Evolutionary conservation across 2,797 vertebrate species (phyloP), one percentile per base, ranked within the genome.

Genomic region (Coregonus ussuriensis): DNA sequence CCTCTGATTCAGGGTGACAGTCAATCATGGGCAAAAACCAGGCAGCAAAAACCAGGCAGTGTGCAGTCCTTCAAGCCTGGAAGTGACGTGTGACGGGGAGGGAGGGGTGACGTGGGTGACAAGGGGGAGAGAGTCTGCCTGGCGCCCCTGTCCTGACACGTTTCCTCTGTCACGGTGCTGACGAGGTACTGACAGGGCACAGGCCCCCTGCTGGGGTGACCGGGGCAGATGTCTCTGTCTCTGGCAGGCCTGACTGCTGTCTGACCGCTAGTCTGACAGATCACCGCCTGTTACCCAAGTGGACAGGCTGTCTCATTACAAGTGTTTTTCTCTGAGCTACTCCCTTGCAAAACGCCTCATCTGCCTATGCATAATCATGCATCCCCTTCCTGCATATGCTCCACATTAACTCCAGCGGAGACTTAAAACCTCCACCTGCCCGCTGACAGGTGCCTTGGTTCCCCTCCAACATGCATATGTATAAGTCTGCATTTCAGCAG

Each of bases 381-480:
- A 79, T 71, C 51, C 75, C 41, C 83, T 76, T 75, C 14, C 73
- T 66, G 83, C 89, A 90, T 86, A 87, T 88, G 86, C 79, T 82
- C 67, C 11, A 78, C 84, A 88, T 88, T 87, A 89, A 89, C 76
- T 18, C 72, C 47, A 81, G 88, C 81, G 86, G 84, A 52, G 83
- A 86, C 83, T 86, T 84, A 74, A 78, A 80, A 70, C 82, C 82
- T 79, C 79, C 25, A 72, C 81, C 77, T 21, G 78, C 77, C 79
- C 6, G 79, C 81, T 82, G 88, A 89, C 89, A 91, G 90, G 88
- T 90, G 87, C 82, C 86, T 71, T 77, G 83, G 83, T 85, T 72
- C 84, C 77, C 53, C 63, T 69, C 73, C 84, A 29, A 25, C 88
- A 90, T 91, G 84, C 90, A 93, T 92, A 92, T 90, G 86, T 77